Evolutionary conservation across 2,888 invertebrate genomes (phyloP), one percentile per base, ranked within the genome.

Genomic region (Acleris laterana): DNA sequence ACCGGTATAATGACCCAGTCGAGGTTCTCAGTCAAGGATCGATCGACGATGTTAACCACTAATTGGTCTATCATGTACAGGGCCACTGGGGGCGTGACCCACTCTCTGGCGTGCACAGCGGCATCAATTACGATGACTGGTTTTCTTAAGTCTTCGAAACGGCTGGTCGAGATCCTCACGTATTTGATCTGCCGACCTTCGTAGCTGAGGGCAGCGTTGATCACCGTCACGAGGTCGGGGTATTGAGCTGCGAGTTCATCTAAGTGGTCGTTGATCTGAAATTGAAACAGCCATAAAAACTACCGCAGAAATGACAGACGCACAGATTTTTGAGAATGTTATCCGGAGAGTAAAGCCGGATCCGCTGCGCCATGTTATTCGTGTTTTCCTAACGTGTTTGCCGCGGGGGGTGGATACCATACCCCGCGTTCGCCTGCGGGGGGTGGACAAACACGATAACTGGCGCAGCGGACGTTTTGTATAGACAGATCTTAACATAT

Each of bases 1-100:
- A 95, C 80, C 0, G 96, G 96, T 42, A 96, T 86, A 68, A 95
- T 93, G 73, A 94, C 88, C 95, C 96, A 96, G 78, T 96, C 95
- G 56, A 95, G 90, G 25, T 87, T 80, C 9, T 94, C 87, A 17
- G 94, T 87, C 13, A 96, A 77, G 20, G 83, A 73, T 0, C 77
- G 78, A 73, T 94, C 94, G 3, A 77, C 84, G 25, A 90, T 78
- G 73, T 95, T 94, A 49, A 93, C 94, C 0, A 95, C 93, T 55
- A 96, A 82, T 82, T 96, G 94, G 70, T 95, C 88, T 69, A 96
- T 95, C 71, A 95, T 90, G 79, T 95, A 96, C 1, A 96, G 80
- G 4, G 95, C 95, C 0, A 95, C 94, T 6, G 95, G 94, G 1
- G 95, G 93, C 0, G 96, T 95, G 63, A 96, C 95, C 96, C 96